Base-by-base conservation (phyloP, 2,888 invertebrate species). In the Lasioglossum zephyrum region DNA sequence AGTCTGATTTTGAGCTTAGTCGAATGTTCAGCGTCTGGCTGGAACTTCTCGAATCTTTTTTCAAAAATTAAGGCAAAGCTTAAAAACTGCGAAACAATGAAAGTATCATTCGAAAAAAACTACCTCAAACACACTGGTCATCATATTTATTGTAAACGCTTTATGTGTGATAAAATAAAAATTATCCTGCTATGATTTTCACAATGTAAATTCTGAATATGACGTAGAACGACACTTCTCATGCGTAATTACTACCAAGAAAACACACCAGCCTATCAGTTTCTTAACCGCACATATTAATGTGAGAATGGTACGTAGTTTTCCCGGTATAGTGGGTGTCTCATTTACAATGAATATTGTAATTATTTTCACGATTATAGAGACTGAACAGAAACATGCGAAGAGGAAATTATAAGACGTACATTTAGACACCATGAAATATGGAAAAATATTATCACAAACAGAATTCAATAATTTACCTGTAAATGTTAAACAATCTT, bases 1-100 rank as follows among this genome's bases (percentile, higher is more conserved):
- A 16, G 39, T 36, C 26, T 16, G 60, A 74, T 57, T 41, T 36
- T 16, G 16, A n/a, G 41, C 53, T 53, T 57, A 69, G 66, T 84
- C 31, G 18, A n/a, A 70, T 49, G n/a, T 5, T 22, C 11, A 70
- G 31, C 36, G 41, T 36, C 47, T 26, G 18, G 26, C 11, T 36
- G 26, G 26, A 63, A 18, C 49, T 36, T 77, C 66, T 26, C 22
- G 2, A 18, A 41, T 47, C 5, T 5, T 70, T 31, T 16, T 18
- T 18, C 69, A 8, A 22, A 22, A 26, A 22, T 22, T 11, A 22
- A 6, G 13, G 41, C 9, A 18, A 18, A 16, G 11, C 36, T 22
- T 31, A 39, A 22, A 26, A 36, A 26, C 13, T 60, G 41, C 2
- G 4, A 1, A 57, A 57, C n/a, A 4, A n/a, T n/a, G n/a, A 22